Evolutionary conservation across 2,888 invertebrate species (phyloP), one percentile per base, ranked within the genome.

Genomic region (Psococerastis gibbosa): DNA sequence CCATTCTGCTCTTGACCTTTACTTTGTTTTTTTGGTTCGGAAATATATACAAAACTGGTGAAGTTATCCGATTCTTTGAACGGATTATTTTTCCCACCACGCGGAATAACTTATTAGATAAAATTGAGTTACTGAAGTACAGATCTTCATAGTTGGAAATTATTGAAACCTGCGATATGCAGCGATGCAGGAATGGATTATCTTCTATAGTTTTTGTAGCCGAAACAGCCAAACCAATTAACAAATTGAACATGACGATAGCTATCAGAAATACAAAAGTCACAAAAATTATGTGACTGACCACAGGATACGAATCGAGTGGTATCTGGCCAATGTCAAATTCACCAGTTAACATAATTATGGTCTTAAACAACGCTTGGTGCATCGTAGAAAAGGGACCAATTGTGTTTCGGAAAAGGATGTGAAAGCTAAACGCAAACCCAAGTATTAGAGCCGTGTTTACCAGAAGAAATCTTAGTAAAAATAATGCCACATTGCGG

Each of bases 291-390:
- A 80, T 55, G 54, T 79, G 81, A 55, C 82, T 80, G 22, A 74
- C 71, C 3, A 75, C 59, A 8, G 79, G 78, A 56, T 72, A 70
- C 42, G 72, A 64, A 42, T 69, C 65, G 55, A 85, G 84, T 41
- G 80, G 74, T 35, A 85, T 75, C 74, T 34, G 17, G 11, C 75
- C 69, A 1, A 82, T 82, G 54, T 85, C 84, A 52, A 84, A 83
- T 60, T 85, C 85, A 9, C 85, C 85, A 0, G 84, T 84, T 50
- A 84, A 65, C 85, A 85, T 85, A 1, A 84, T 78, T 18, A 84
- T 74, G 0, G 84, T 84, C 61, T 84, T 85, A 51, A 85, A 81
- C 31, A 84, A 55, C 0, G 84, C 78, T 47, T 71, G 67, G 2
- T 71, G 75, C 1, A 80, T 78, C 58, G 75, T 71, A 2, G 68